Percentiles rank a stretch among this genome's conserved stretches.
phyloP scores from a whole-genome alignment of 2,797 vertebrate species.

The Myiotriccus ornatus region DNA sequence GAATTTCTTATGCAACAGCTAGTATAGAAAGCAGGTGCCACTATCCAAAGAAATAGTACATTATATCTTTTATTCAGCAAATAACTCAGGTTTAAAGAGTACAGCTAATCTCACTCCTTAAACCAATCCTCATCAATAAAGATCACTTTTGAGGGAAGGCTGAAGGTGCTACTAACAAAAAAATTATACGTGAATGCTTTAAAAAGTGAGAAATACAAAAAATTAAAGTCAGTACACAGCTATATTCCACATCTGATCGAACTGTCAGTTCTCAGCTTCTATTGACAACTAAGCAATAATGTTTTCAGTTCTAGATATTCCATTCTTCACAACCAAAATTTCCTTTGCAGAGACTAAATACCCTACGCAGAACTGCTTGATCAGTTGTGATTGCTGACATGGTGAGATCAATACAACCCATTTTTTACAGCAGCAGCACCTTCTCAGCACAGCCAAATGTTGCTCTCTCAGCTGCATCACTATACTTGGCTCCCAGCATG shows the following conservation, averaged over 20 bases:
- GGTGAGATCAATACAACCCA: background rate
- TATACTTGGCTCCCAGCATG: background rate
- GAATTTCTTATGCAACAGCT: background rate
- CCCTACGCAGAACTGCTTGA: background rate
- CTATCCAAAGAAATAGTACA: background rate
- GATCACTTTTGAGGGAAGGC: background rate
- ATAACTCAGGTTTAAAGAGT: background rate
- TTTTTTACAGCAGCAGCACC: background rate
- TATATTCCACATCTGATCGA: background rate
- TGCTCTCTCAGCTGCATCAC: background rate
- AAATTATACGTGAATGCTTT: background rate
- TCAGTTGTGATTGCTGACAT: background rate
- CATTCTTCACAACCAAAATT: background rate
- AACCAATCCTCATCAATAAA: background rate
- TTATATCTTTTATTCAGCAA: background rate
- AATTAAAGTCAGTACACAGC: background rate
- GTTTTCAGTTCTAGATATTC: background rate
- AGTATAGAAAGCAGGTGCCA: background rate
- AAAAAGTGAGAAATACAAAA: background rate
- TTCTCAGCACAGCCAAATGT: background rate
- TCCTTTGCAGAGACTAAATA: background rate
- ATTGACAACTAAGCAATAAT: fast-evolving
- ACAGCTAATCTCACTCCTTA: background rate
- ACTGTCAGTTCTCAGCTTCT: background rate
- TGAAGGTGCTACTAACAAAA: background rate